phyloP scores from a whole-genome alignment of 2,113 vertebrate species.

The Prinia subflava region DNA sequence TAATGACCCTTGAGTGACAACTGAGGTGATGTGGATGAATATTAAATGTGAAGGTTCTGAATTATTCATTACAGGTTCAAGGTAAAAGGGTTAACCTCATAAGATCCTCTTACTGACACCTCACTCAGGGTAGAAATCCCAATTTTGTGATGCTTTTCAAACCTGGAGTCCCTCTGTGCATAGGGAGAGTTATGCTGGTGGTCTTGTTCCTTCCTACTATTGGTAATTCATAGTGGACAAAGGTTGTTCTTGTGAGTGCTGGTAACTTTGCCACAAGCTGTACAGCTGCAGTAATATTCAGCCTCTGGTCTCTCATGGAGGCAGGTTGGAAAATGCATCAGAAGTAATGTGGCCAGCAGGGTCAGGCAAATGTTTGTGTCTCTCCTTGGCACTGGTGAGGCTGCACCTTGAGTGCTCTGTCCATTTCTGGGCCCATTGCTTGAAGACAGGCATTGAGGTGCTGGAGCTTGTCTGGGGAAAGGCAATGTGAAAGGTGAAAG shows the following conservation, averaged over 20 bases:
- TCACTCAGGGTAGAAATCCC: not conserved
- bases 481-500: too few relatives aligned
- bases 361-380: not conserved
- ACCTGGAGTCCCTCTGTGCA: not conserved
- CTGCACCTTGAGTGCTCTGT: not conserved
- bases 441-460: not conserved
- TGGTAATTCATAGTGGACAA: not conserved
- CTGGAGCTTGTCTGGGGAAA: not conserved
- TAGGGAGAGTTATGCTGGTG: not conserved
- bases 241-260: not conserved
- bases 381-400: not conserved
- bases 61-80: constrained; percentile 63
- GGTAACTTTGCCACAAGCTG: not conserved
- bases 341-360: not conserved
- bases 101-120: constrained; percentile 10
- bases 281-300: not conserved
- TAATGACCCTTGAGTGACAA: constrained; percentile 13
- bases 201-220: not conserved
- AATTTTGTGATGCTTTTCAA: not conserved
- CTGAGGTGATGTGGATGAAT: constrained; percentile 31
- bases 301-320: not conserved
- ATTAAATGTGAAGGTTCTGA: constrained; percentile 46
- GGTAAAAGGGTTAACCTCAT: constrained; percentile 46
- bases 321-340: not conserved
- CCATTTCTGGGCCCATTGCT: not conserved